Conservation (phyloP, 2,888 invertebrate species). For the Auanema freiburgensis region DNA sequence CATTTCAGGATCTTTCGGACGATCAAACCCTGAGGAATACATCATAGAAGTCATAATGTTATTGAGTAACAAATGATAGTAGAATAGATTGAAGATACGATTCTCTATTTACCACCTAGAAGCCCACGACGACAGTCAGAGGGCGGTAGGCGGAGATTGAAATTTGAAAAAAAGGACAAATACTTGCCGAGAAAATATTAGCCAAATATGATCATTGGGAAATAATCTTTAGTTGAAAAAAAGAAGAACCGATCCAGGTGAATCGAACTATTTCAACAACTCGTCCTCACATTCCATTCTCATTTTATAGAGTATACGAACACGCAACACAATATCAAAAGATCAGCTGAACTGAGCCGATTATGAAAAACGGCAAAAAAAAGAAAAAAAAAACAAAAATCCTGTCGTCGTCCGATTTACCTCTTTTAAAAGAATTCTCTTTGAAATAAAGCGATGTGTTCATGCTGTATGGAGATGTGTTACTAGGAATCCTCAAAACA, state of each 20-base stretch:
- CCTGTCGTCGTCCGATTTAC: neutral
- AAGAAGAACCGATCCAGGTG: neutral
- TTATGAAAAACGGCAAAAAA: neutral
- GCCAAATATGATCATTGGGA: conserved; percentile 3
- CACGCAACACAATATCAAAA: neutral
- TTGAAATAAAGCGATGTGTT: too few relatives aligned
- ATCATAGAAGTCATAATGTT: conserved; percentile 11
- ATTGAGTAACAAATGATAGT: neutral
- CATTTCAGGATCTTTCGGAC: conserved; percentile 18
- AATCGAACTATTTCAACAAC: neutral
- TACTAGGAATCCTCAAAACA: too few relatives aligned
- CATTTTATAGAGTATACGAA: neutral
- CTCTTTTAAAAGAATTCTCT: neutral
- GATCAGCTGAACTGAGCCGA: neutral
- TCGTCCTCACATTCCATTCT: neutral
- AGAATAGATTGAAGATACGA: neutral
- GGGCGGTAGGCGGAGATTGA: too few relatives aligned
- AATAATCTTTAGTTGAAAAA: neutral
- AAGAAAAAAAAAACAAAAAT: neutral
- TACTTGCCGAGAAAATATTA: neutral
- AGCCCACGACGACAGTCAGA: too few relatives aligned
- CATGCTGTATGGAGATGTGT: too few relatives aligned
- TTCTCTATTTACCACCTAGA: too few relatives aligned
- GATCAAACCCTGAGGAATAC: conserved; percentile 15
- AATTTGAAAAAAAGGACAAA: too few relatives aligned